phyloP scores from a whole-genome alignment of 2,113 vertebrate genomes.

The Grus americana region DNA sequence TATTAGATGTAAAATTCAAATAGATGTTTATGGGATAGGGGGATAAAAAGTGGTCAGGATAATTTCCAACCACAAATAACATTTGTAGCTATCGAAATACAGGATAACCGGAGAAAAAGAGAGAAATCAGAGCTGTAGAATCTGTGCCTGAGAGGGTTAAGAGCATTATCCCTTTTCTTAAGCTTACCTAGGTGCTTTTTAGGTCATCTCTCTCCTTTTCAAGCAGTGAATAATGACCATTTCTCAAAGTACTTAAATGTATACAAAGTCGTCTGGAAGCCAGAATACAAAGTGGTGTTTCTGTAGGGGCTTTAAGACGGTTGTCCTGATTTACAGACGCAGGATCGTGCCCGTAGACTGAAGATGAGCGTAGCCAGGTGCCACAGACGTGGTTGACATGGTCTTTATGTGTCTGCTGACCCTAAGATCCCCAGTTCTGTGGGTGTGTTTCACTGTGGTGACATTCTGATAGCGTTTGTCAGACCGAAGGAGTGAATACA shows the following conservation, averaged over 20 bases:
- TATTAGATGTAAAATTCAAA: neutral
- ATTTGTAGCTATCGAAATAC: neutral
- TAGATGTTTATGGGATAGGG: neutral
- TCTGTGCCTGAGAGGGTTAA: neutral
- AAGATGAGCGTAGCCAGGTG: neutral
- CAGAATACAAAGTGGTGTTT: neutral
- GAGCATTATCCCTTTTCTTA: neutral
- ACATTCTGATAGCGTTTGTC: neutral
- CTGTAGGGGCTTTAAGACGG: neutral
- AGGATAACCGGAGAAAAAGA: neutral
- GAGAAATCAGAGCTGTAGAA: neutral
- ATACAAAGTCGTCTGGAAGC: neutral
- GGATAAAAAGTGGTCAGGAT: neutral
- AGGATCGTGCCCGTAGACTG: neutral
- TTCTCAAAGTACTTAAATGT: neutral
- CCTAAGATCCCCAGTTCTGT: neutral
- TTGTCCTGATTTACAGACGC: neutral
- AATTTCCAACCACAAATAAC: neutral
- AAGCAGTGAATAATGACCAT: neutral
- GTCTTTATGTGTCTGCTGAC: neutral
- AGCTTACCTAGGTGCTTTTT: neutral
- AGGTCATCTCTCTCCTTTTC: neutral
- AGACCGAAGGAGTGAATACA: neutral
- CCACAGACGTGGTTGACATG: neutral
- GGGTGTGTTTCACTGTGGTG: neutral